phyloP scores from a whole-genome alignment of 2,113 vertebrate genomes.

The Nematolebias whitei region DNA sequence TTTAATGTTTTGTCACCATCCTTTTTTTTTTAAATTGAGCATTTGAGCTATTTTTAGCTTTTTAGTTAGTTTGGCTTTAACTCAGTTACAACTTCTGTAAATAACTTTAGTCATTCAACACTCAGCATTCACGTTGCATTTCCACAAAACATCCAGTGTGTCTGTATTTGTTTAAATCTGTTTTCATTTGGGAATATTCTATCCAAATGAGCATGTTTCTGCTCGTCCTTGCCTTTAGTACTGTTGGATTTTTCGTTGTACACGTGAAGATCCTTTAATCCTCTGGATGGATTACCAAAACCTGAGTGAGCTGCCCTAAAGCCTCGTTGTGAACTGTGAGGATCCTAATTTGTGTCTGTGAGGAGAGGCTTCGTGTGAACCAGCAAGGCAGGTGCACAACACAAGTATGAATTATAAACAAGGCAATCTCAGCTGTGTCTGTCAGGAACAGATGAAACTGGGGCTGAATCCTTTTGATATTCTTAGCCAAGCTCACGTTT shows the following conservation, averaged over 20 bases:
- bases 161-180: background rate
- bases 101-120: too few species aligned
- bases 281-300: constrained; percentile 13
- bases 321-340: constrained; percentile 17
- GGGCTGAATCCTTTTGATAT: constrained; percentile 15
- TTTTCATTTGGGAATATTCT: background rate
- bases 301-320: constrained; percentile 51
- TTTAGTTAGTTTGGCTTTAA: too few species aligned
- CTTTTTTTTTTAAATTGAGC: too few species aligned
- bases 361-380: background rate
- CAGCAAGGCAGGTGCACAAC: constrained; percentile 12
- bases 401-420: constrained; percentile 30
- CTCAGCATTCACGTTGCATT: too few species aligned
- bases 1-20: too few species aligned
- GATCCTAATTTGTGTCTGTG: constrained; percentile 20
- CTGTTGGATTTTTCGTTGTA: constrained; percentile 1
- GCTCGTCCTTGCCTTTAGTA: background rate
- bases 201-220: background rate
- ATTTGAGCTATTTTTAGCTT: too few species aligned
- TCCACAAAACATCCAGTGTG: too few species aligned
- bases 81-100: too few species aligned
- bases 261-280: constrained; percentile 22
- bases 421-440: constrained; percentile 10
- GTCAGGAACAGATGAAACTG: constrained; percentile 24
- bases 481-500: constrained; percentile 16